Percentiles rank a stretch among this genome's conserved stretches.
Conservation (phyloP, 2,113 vertebrate species). For the Neogobius melanostomus region DNA sequence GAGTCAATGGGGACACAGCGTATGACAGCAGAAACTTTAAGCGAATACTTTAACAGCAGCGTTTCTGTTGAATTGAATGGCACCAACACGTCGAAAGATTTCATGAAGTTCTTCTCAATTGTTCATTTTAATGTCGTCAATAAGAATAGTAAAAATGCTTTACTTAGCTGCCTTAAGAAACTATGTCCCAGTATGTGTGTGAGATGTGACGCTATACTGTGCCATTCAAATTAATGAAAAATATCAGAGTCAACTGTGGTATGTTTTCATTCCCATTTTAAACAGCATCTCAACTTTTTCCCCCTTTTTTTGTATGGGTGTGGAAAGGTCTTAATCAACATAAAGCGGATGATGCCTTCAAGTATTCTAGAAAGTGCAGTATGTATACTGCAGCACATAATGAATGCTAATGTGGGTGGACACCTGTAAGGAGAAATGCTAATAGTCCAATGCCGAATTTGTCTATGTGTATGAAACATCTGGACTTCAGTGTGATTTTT, state of each 20-base stretch:
- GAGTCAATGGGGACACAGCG: background rate
- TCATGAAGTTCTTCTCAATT: too few relatives aligned
- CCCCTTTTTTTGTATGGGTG: too few relatives aligned
- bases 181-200: too few relatives aligned
- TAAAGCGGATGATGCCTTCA: slow-evolving; percentile 20
- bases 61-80: too few relatives aligned
- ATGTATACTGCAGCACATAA: slow-evolving; percentile 34
- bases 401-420: slow-evolving; percentile 54
- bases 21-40: background rate
- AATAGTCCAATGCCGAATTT: slow-evolving; percentile 60
- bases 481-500: slow-evolving; percentile 69
- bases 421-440: slow-evolving; percentile 59
- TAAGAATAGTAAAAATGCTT: too few relatives aligned
- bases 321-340: slow-evolving; percentile 1
- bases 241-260: background rate
- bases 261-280: too few relatives aligned
- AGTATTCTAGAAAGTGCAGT: slow-evolving; percentile 39
- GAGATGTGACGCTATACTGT: too few relatives aligned
- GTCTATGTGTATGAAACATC: slow-evolving; percentile 69
- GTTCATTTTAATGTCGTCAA: too few relatives aligned
- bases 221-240: too few relatives aligned
- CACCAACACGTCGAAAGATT: too few relatives aligned
- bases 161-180: too few relatives aligned
- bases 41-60: background rate
- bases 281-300: background rate